Conservation (phyloP, 2,888 invertebrate species). For the Xanthia icteritia region DNA sequence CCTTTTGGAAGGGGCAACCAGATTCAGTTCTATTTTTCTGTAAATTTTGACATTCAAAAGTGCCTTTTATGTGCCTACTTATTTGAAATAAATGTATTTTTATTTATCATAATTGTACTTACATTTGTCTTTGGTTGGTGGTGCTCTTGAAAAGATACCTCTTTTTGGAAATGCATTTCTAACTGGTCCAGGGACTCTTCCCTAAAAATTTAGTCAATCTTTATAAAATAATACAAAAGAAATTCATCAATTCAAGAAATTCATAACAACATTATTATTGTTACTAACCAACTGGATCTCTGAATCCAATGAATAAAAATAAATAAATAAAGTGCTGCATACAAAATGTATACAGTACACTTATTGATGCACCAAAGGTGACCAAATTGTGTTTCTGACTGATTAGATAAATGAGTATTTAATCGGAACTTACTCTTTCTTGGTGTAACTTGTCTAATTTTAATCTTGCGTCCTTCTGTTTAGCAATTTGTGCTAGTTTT, state of each 20-base stretch:
- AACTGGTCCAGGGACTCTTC: slow-evolving; percentile 65
- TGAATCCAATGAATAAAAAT: background rate
- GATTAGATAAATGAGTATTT: background rate
- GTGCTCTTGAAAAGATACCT: slow-evolving; percentile 71
- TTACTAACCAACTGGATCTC: no score
- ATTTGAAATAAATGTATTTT: no score
- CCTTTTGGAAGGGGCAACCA: no score
- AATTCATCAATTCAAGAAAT: background rate
- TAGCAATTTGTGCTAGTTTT: slow-evolving; percentile 94
- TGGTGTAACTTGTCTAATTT: slow-evolving; percentile 92
- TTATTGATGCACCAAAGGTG: background rate
- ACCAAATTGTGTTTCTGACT: background rate
- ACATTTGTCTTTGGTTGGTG: slow-evolving; percentile 79
- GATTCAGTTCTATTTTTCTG: no score
- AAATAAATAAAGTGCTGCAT: background rate
- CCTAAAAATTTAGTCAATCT: slow-evolving; percentile 45
- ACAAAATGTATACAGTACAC: background rate
- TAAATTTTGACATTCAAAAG: no score
- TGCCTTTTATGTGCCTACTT: no score
- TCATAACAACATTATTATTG: background rate
- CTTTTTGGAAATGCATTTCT: slow-evolving; percentile 70
- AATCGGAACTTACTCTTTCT: slow-evolving; percentile 77
- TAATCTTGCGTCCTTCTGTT: slow-evolving; percentile 93
- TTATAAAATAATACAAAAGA: background rate
- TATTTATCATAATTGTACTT: slow-evolving; percentile 25